Percentiles rank a stretch among this genome's conserved stretches.
Conservation (phyloP, 1,140 invertebrate genomes). For the Bactericera cockerelli region DNA sequence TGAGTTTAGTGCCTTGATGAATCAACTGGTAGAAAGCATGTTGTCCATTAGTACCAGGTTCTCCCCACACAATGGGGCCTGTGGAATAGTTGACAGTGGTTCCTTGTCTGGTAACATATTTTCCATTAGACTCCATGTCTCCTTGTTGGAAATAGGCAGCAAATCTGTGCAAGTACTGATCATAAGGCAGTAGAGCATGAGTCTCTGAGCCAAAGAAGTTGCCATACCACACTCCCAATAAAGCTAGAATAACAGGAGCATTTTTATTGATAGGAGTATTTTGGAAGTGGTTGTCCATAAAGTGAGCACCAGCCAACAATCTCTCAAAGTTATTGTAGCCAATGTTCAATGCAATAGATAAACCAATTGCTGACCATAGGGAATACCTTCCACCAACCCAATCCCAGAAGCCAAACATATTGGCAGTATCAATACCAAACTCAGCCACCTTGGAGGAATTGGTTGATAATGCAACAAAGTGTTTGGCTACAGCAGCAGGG, state of each 20-base stretch:
- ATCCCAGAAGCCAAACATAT: slow-evolving; percentile 99
- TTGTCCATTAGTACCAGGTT: slow-evolving; percentile 99
- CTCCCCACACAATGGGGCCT: slow-evolving; percentile 90
- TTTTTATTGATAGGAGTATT: slow-evolving; percentile 82
- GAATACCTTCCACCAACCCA: slow-evolving; percentile 99
- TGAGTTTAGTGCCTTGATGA: slow-evolving; percentile 75
- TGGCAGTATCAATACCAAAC: slow-evolving; percentile 91
- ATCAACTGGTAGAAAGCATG: slow-evolving; percentile 96
- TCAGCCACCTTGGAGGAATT: slow-evolving; percentile 83
- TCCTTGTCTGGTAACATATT: slow-evolving; percentile 69
- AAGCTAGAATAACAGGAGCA: slow-evolving; percentile 81
- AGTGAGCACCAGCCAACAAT: slow-evolving; percentile 77
- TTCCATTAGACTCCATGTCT: slow-evolving; percentile 99
- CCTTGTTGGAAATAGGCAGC: slow-evolving; percentile 99
- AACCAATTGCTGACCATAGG: slow-evolving; percentile 94
- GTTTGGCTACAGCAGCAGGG: slow-evolving; percentile 71
- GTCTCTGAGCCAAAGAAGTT: slow-evolving; percentile 94
- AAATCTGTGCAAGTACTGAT: slow-evolving; percentile 96
- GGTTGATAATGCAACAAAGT: slow-evolving; percentile 97
- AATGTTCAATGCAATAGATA: slow-evolving; percentile 86
- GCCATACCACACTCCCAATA: slow-evolving; percentile 91
- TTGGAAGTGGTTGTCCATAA: slow-evolving; percentile 88
- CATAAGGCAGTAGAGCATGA: slow-evolving; percentile 91
- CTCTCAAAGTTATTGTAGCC: slow-evolving; percentile 94
- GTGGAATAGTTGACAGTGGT: slow-evolving; percentile 62